These are phyloP conservation scores for Cylloceria caligata DNA, from an alignment of 2,888 invertebrate species.

Conservation along the genomic window DNA sequence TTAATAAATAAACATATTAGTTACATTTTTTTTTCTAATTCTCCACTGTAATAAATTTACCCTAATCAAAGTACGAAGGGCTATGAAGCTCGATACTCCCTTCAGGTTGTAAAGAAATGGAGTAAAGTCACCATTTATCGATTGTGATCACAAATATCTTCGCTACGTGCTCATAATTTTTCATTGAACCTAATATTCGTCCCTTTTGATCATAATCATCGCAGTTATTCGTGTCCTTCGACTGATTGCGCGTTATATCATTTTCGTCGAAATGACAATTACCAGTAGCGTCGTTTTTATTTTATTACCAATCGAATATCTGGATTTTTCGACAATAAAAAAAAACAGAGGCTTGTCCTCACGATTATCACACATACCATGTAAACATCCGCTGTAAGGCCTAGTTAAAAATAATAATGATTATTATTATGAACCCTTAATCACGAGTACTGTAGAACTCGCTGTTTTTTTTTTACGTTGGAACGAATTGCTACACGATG, in stretches of 20 bases:
- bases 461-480: not conserved
- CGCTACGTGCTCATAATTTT: not conserved
- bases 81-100: too few species aligned
- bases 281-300: too few species aligned
- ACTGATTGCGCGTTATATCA: not conserved
- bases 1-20: not conserved
- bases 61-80: too few species aligned
- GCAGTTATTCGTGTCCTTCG: not conserved
- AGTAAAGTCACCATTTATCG: conserved; percentile 19
- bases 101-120: too few species aligned
- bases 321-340: too few species aligned
- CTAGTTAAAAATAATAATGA: not conserved
- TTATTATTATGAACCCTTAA: not conserved
- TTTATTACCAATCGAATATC: too few species aligned
- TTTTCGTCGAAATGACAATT: too few species aligned
- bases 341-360: too few species aligned
- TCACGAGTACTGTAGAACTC: not conserved
- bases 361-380: too few species aligned
- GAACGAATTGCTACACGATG: too few species aligned
- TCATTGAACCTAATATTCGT: not conserved
- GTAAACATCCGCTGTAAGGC: not conserved
- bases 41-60: not conserved
- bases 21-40: not conserved
- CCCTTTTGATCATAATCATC: not conserved
- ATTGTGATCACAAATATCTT: conserved; percentile 54